A percentile compares a stretch with the other conserved stretches of the same genome.
phyloP scores from a whole-genome alignment of 30 jellyfish, hydroid and myxozoan genomes.

The Aurelia sp. region DNA sequence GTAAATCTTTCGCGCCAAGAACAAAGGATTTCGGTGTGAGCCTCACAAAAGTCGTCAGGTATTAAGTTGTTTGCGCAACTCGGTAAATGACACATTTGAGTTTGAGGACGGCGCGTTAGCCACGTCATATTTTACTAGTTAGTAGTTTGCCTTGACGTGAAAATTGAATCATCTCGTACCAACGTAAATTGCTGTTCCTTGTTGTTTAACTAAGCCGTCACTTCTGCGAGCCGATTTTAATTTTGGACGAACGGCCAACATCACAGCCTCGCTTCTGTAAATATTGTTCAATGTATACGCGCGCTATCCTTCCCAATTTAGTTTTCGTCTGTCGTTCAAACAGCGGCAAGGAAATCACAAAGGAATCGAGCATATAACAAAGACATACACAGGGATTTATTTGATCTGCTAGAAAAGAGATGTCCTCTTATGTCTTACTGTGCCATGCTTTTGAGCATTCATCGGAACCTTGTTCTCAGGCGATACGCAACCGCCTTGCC shows the following conservation, averaged over 20 bases:
- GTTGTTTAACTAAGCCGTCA: conserved; percentile 66
- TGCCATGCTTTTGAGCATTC: conserved; percentile 81
- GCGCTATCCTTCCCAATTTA: conserved; percentile 83
- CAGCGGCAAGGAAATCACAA: conserved; percentile 88
- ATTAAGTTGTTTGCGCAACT: conserved; percentile 45
- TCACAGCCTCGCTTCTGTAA: conserved; percentile 85
- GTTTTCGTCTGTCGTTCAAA: conserved; percentile 67
- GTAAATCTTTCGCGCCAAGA: conserved; percentile 54
- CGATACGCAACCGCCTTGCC: conserved; percentile 83
- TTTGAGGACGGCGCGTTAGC: conserved; percentile 50
- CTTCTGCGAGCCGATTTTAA: conserved; percentile 38
- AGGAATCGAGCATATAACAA: conserved; percentile 72
- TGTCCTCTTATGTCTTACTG: conserved; percentile 57
- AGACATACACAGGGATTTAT: conserved; percentile 82
- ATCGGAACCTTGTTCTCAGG: conserved; percentile 71
- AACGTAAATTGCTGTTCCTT: conserved; percentile 62
- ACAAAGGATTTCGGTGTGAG: conserved; percentile 50
- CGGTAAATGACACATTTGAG: conserved; percentile 45
- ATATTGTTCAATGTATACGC: conserved; percentile 68
- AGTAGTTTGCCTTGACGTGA: conserved; percentile 62
- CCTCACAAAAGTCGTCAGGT: conserved; percentile 63
- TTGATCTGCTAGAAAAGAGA: conserved; percentile 71
- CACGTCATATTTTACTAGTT: conserved; percentile 49
- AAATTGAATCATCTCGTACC: conserved; percentile 53
- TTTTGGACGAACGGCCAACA: conserved; percentile 70